Base-by-base conservation (phyloP, 2,113 vertebrate genomes). In the Trinectes maculatus region DNA sequence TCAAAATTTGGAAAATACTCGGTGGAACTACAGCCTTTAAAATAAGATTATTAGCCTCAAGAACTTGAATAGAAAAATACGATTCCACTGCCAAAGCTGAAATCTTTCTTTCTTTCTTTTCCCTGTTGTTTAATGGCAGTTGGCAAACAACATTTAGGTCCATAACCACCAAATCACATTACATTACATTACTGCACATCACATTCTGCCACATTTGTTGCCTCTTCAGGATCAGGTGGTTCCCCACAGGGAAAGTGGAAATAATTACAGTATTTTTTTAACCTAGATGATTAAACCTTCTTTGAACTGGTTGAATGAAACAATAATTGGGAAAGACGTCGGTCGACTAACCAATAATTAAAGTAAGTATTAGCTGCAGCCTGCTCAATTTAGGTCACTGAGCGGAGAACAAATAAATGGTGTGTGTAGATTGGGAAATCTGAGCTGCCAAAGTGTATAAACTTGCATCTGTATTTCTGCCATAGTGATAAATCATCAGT, bases 401-500 rank as follows among this genome's bases (percentile, higher is more conserved):
- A 16, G 19, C 10, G 5, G 12, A 51, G 8, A 63, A 47, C 8
- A 54, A 68, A 49, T 11, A 48, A 22, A 63, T n/a, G 1, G 12
- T n/a, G 6, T 42, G 25, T 43, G 16, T 12, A 22, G 58, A 52
- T 13, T 44, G 21, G 8, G 15, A 43, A 48, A 33, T 56, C 49
- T 18, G 3, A 37, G 37, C 6, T 56, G 40, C 18, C 29, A 40
- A 28, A 77, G 39, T 49, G 16, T 25, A 51, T 47, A 18, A 69
- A 36, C 40, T 57, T 57, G 13, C 2, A 15, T 40, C 31, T 71
- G 21, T 40, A 25, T 56, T 55, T 47, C 10, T 62, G 70, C 31
- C 71, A n/a, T 2, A 52, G 42, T 65, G 52, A 75, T 77, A 72
- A 77, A 80, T 84, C 37, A 53, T 79, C 57, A 48, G 44, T 44